Conservation (phyloP, 2,888 invertebrate species). For the Hemistola chrysoprasaria region DNA sequence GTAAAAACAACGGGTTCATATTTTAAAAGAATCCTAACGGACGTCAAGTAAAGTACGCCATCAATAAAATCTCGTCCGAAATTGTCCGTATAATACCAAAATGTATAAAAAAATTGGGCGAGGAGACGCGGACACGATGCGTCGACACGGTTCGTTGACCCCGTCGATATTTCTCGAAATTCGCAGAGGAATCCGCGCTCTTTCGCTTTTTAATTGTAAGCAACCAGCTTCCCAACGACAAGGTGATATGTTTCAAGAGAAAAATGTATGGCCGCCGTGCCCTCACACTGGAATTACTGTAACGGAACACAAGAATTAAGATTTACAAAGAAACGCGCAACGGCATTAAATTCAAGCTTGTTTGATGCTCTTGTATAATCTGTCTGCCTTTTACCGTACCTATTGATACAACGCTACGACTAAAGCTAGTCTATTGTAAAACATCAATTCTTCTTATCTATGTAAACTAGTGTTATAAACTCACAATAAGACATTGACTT, state of each 20-base stretch:
- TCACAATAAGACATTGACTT: conserved; percentile 6
- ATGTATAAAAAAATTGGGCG: conserved; percentile 62
- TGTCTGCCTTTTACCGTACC: conserved; percentile 15
- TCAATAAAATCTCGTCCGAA: conserved; percentile 51
- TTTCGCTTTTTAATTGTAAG: conserved; percentile 81
- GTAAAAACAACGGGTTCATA: conserved; percentile 15
- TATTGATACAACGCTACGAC: not conserved
- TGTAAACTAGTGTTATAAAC: not conserved
- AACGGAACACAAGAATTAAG: conserved; percentile 70
- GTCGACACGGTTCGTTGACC: conserved; percentile 76
- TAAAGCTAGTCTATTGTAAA: too few relatives aligned
- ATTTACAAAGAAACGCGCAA: conserved; percentile 60
- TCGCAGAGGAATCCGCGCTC: conserved; percentile 73
- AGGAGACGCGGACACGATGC: conserved; percentile 73
- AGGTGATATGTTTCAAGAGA: conserved; percentile 75
- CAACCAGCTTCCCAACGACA: conserved; percentile 70
- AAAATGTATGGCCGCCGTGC: conserved; percentile 57
- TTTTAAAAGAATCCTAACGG: conserved; percentile 17
- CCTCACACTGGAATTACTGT: conserved; percentile 64
- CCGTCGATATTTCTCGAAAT: conserved; percentile 80
- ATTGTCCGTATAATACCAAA: conserved; percentile 60
- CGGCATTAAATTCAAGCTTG: conserved; percentile 51
- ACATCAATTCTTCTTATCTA: too few relatives aligned
- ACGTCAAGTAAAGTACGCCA: conserved; percentile 37
- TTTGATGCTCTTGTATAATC: conserved; percentile 41